A percentile compares a stretch with the other conserved stretches of the same genome.
Conservation (phyloP, 2,113 vertebrate genomes). For the Gymnocephalus cernua region DNA sequence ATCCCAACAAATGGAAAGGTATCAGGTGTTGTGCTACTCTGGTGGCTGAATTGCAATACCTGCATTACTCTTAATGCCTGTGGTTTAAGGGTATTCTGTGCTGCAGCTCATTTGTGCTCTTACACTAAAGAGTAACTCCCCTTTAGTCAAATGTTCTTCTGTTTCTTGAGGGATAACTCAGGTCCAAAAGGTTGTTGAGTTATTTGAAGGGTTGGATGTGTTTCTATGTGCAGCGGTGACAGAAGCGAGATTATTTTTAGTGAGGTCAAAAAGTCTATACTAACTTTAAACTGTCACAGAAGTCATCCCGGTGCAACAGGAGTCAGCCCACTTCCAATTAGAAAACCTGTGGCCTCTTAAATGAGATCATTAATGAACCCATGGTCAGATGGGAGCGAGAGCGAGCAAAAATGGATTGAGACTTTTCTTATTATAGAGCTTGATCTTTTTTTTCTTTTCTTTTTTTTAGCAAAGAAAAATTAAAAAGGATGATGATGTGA, state of each 20-base stretch:
- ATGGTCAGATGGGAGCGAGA: constrained; percentile 70
- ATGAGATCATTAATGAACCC: constrained; percentile 78
- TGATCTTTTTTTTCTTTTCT: constrained; percentile 39
- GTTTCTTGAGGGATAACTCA: constrained; percentile 11
- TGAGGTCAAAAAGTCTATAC: constrained; percentile 46
- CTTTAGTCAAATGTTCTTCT: constrained; percentile 4
- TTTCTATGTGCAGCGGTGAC: constrained; percentile 30
- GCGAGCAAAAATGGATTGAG: constrained; percentile 58
- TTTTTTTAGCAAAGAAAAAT: constrained; percentile 56
- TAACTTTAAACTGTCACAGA: constrained; percentile 71
- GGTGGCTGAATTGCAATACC: background rate
- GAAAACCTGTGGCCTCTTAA: constrained; percentile 74
- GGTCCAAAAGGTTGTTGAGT: constrained; percentile 35
- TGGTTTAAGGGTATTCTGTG: background rate
- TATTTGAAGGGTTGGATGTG: constrained; percentile 33
- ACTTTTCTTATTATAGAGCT: constrained; percentile 69
- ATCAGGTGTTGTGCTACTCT: no score
- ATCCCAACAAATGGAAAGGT: background rate
- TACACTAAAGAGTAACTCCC: background rate
- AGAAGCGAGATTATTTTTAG: constrained; percentile 61
- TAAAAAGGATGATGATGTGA: constrained; percentile 70
- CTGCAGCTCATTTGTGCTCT: background rate
- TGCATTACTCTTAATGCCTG: background rate
- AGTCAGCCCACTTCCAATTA: constrained; percentile 74
- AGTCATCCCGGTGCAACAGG: constrained; percentile 52